Base-by-base conservation (phyloP, 2,888 invertebrate species). In the Leucophenga montana region DNA sequence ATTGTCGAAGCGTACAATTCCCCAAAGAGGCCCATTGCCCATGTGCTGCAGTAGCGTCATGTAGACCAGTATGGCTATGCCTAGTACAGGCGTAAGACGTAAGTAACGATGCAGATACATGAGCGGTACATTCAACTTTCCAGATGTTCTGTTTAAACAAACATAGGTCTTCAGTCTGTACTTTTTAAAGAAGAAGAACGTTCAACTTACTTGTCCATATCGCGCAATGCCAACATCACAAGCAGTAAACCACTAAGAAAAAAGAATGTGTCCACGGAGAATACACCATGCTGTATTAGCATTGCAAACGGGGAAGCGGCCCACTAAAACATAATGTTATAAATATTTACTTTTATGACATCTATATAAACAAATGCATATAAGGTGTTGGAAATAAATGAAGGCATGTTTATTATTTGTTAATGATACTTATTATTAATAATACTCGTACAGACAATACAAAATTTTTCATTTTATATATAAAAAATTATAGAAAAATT, bases 231-330 rank as follows among this genome's bases (percentile, higher is more conserved):
- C 1, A 82, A 65, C 72, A 83, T 72, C 0, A 89, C 89, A 1
- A 90, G 88, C 0, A 93, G 86, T 6, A 92, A 80, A 1, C 92
- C 92, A 76, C 92, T 91, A 16, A 92, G 75, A 31, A 91, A 83
- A 76, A 92, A 91, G 79, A 92, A 93, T 0, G 92, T 91, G 71
- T 93, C 92, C 3, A 92, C 92, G 0, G 91, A 89, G n/a, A 91
- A 86, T 0, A 89, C 69, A 76, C 86, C 91, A 82, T 90, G 70
- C 73, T 86, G 61, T 6, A 84, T 70, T 3, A 87, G 68, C 80
- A 83, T 80, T 11, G 85, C 75, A 50, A 73, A 86, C 0, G 81
- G 67, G 0, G 78, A 75, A 31, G 70, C 66, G 3, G 66, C 16
- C 86, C 86, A 87, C 83, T 86, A 57, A 3, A 68, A 70, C 0